phyloP scores from a whole-genome alignment of 2,113 vertebrate genomes.

The Elgaria multicarinata region DNA sequence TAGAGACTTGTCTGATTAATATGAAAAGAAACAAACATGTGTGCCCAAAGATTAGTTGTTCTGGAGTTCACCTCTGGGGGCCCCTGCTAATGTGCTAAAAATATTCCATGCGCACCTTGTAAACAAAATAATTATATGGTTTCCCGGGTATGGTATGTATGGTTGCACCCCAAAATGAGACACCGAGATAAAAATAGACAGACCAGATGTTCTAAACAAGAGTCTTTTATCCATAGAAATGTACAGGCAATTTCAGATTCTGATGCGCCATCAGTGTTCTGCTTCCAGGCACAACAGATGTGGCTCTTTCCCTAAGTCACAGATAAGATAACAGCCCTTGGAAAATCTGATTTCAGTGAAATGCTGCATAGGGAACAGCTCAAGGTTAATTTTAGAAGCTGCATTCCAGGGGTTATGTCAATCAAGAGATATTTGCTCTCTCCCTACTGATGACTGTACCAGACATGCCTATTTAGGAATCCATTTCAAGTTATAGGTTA shows the following conservation, averaged over 20 bases:
- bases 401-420: conserved; percentile 18
- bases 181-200: background rate
- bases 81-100: background rate
- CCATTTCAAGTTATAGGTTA: conserved; percentile 44
- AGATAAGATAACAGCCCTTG: conserved; percentile 17
- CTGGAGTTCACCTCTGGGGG: background rate
- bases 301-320: conserved; percentile 14
- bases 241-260: conserved; percentile 28
- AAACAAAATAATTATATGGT: conserved; percentile 16
- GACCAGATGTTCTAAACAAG: background rate
- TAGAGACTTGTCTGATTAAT: background rate
- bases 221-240: background rate
- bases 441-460: conserved; percentile 30
- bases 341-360: conserved; percentile 16
- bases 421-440: conserved; percentile 56
- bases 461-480: conserved; percentile 48
- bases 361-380: background rate
- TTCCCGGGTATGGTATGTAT: background rate
- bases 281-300: conserved; percentile 9
- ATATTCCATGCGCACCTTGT: background rate
- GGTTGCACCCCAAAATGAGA: background rate
- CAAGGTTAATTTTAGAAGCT: conserved; percentile 47
- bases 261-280: background rate
- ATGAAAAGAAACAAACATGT: background rate
- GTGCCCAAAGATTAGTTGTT: background rate